Evolutionary conservation across 92 coral and sea anemone genomes (phyloP).

Genomic region (Actinernus sp.): DNA sequence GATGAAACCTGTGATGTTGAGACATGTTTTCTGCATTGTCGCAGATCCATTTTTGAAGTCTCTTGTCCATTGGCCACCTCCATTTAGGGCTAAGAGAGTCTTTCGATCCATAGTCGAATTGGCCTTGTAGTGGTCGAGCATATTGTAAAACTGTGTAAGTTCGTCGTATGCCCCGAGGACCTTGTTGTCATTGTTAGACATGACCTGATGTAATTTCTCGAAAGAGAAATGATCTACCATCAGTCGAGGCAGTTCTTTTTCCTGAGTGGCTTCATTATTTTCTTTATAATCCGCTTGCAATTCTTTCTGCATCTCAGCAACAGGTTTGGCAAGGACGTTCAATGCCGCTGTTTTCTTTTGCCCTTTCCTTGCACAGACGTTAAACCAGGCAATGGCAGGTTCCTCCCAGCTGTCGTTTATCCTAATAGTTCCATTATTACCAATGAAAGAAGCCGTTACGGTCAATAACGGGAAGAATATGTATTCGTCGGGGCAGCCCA

Average conservation of each 20-base stretch:
- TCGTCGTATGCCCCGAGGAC: slow-evolving; percentile 51
- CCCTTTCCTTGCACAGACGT: slow-evolving; percentile 47
- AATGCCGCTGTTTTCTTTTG: slow-evolving; percentile 43
- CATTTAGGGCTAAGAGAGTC: slow-evolving; percentile 52
- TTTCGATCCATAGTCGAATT: slow-evolving; percentile 62
- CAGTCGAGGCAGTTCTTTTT: slow-evolving; percentile 34
- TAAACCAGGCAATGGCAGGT: slow-evolving; percentile 56
- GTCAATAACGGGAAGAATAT: slow-evolving; percentile 32
- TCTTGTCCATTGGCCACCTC: slow-evolving; percentile 56
- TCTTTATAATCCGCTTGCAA: slow-evolving; percentile 20
- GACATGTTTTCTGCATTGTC: slow-evolving; percentile 43
- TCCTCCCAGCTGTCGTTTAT: slow-evolving; percentile 48
- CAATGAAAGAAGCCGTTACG: slow-evolving; percentile 41
- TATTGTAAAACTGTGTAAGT: slow-evolving; percentile 48
- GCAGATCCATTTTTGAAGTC: slow-evolving; percentile 45
- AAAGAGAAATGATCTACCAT: slow-evolving; percentile 54
- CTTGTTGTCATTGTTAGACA: slow-evolving; percentile 26
- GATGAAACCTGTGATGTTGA: slow-evolving; percentile 54
- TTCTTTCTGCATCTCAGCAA: slow-evolving; percentile 29
- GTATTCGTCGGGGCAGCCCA: too few species aligned
- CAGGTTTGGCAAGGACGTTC: slow-evolving; percentile 42
- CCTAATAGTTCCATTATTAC: slow-evolving; percentile 29
- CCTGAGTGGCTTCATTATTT: slow-evolving; percentile 17
- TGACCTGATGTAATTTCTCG: slow-evolving; percentile 48
- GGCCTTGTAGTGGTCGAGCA: slow-evolving; percentile 58